Evolutionary conservation across 2,797 vertebrate genomes (phyloP), one percentile per base, ranked within the genome.

Genomic region (Myotis daubentonii): DNA sequence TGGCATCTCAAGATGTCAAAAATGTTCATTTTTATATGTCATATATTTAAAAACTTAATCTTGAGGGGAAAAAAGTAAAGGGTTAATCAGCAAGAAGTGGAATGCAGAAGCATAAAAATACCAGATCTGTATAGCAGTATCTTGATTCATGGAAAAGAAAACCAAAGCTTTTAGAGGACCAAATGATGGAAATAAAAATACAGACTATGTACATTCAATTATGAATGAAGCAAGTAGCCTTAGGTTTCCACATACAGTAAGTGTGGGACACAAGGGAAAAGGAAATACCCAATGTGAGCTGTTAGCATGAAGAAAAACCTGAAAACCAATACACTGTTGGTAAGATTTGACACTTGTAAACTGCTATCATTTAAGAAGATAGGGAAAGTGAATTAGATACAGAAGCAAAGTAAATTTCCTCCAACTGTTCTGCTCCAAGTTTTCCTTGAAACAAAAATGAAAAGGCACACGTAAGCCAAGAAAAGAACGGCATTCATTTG

Each of bases 381-480:
- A 44, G 7, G 22, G n/a, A 82, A 86, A 66, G 12, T 84, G 72
- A 95, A 78, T 93, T 68, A 93, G 70, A 53, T 51, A 94, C 49
- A 82, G 44, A 96, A 49, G 65, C 72, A 78, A 94, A 90, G 83
- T 66, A 71, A 91, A 91, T 87, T 95, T 30, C 55, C 15, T 82
- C 30, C 30, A 92, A 87, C 25, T 62, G 30, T 57, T 93, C 22
- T 53, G 38, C 17, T 83, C 92, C 82, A 81, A 81, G 85, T 93
- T 93, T 94, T 94, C 81, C 84, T 65, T 87, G n/a, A n/a, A 74
- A 85, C 55, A 65, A 88, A 93, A 93, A 92, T 15, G 2, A 94
- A 80, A 86, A 79, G 55, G 22, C 36, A 91, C 17, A 65, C 41
- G 36, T 71, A 71, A 80, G 36, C 68, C 84, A 91, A 94, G 55